Conservation (phyloP, 2,113 vertebrate species). For the Kobus ellipsiprymnus region DNA sequence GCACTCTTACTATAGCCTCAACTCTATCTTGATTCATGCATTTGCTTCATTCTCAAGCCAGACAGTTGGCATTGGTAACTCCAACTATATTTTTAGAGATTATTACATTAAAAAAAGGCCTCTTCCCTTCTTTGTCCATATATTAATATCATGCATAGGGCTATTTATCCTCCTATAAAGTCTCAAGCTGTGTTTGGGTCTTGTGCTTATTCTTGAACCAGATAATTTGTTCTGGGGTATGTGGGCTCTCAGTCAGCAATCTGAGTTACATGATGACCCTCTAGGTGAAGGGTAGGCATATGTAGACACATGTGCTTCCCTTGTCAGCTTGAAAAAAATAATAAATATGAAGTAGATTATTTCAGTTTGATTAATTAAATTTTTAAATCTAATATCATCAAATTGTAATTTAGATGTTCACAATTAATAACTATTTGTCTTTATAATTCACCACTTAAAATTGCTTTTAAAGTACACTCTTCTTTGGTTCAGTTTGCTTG, state of each 20-base stretch:
- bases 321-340: background rate
- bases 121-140: background rate
- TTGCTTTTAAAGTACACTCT: background rate
- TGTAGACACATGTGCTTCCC: background rate
- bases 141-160: background rate
- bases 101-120: background rate
- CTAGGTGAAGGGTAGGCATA: background rate
- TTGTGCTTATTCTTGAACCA: background rate
- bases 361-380: background rate
- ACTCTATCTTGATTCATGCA: background rate
- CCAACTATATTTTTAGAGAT: background rate
- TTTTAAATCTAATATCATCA: background rate
- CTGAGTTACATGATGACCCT: background rate
- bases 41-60: background rate
- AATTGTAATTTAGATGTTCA: background rate
- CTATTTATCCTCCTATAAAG: background rate
- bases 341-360: background rate
- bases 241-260: background rate
- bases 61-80: background rate
- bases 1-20: background rate
- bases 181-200: background rate
- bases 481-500: background rate
- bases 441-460: background rate
- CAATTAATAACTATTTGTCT: background rate
- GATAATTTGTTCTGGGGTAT: background rate